Evolutionary conservation across 2,888 invertebrate species (phyloP).

Genomic region (Cerastis leucographa): DNA sequence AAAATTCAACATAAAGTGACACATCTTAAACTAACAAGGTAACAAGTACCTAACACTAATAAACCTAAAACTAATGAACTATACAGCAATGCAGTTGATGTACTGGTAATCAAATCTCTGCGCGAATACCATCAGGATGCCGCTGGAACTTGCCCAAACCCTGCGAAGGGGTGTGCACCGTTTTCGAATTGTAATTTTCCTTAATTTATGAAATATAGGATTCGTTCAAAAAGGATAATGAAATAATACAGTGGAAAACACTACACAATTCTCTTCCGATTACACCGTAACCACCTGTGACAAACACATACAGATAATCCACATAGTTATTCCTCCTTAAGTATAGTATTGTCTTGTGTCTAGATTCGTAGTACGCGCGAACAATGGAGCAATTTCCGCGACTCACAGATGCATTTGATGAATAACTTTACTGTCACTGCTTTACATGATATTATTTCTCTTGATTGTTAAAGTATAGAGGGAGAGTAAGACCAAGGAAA

Average conservation of each 20-base stretch:
- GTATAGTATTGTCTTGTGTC: background rate
- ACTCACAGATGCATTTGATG: slow-evolving; percentile 55
- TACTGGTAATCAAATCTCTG: no score
- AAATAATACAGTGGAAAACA: background rate
- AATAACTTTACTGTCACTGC: slow-evolving; percentile 18
- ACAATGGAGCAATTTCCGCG: slow-evolving; percentile 45
- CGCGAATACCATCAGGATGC: no score
- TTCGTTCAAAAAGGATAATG: slow-evolving; percentile 24
- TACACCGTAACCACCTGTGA: background rate
- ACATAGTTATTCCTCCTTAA: background rate
- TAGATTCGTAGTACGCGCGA: slow-evolving; percentile 3
- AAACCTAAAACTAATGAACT: no score
- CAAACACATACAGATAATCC: background rate
- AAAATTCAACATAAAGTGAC: no score
- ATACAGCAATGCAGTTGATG: no score
- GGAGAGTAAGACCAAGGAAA: no score
- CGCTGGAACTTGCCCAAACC: no score
- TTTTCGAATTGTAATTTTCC: no score
- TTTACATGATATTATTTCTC: background rate
- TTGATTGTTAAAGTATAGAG: background rate
- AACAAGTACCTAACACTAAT: no score
- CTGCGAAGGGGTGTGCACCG: no score
- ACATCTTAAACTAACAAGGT: no score
- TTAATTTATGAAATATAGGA: slow-evolving; percentile 26
- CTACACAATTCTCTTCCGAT: background rate